Conservation (phyloP, 2,888 invertebrate species). For the Ametastegia equiseti region DNA sequence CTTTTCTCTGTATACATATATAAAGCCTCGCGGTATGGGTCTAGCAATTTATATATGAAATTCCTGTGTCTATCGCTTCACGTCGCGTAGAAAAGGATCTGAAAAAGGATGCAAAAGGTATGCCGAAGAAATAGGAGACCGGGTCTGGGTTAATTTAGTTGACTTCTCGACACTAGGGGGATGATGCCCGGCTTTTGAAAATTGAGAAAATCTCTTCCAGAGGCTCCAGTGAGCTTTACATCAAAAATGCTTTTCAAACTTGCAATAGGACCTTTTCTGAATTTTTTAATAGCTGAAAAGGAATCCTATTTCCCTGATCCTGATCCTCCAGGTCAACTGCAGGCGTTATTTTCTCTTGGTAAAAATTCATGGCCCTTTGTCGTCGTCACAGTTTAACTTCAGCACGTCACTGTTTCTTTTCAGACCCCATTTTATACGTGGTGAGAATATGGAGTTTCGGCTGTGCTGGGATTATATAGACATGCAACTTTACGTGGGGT, state of each 20-base stretch:
- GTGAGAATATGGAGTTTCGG: slow-evolving; percentile 15
- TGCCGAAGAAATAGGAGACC: slow-evolving; percentile 14
- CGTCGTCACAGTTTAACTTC: slow-evolving; percentile 16
- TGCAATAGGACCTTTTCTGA: neutral
- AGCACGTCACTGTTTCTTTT: slow-evolving; percentile 10
- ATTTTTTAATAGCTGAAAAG: neutral
- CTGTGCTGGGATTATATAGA: slow-evolving; percentile 4
- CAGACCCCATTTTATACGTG: slow-evolving; percentile 28
- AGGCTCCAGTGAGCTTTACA: neutral
- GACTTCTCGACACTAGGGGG: neutral
- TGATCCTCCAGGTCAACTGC: too few relatives aligned
- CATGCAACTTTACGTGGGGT: neutral
- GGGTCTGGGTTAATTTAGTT: slow-evolving; percentile 27
- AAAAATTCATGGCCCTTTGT: slow-evolving; percentile 6
- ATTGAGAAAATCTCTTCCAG: neutral
- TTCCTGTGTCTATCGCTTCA: slow-evolving; percentile 36
- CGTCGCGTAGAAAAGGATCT: neutral
- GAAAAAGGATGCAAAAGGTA: slow-evolving; percentile 11
- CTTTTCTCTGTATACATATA: too few relatives aligned
- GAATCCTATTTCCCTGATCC: neutral
- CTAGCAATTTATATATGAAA: slow-evolving; percentile 38
- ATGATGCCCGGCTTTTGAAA: neutral
- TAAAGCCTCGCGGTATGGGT: neutral
- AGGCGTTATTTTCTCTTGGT: neutral
- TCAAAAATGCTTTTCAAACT: neutral